Evolutionary conservation across 2,888 invertebrate genomes (phyloP).

Genomic region (Eulithis testata): DNA sequence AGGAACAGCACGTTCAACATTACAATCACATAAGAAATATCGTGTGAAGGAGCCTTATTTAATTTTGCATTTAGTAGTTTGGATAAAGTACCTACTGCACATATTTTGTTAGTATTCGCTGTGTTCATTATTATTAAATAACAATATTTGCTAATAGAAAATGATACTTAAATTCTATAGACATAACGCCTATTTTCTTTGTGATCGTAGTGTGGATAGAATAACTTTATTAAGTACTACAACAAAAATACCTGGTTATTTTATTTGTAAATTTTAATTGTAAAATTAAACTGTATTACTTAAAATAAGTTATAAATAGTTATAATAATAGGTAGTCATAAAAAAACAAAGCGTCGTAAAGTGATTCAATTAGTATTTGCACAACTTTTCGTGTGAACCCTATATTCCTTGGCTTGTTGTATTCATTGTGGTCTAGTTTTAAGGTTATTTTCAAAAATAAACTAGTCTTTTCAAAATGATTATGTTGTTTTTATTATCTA

Average conservation of each 20-base stretch:
- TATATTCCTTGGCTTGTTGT: conserved; percentile 46
- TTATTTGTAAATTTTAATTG: too few species aligned
- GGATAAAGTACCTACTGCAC: conserved; percentile 51
- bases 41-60: conserved; percentile 45
- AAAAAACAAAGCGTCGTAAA: conserved; percentile 10
- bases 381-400: conserved; percentile 49
- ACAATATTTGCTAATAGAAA: not conserved
- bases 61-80: conserved; percentile 66
- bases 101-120: conserved; percentile 61
- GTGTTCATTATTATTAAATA: conserved; percentile 60
- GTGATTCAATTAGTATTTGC: conserved; percentile 32
- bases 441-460: conserved; percentile 56
- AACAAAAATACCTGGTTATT: too few species aligned
- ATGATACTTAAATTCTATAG: not conserved
- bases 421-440: conserved; percentile 42
- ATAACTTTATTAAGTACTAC: too few species aligned
- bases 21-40: conserved; percentile 20
- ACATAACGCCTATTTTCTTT: not conserved
- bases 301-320: not conserved
- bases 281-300: not conserved
- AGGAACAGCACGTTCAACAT: not conserved
- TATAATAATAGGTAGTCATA: not conserved
- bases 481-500: conserved; percentile 31
- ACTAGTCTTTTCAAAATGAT: conserved; percentile 53
- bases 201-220: not conserved